phyloP scores from a whole-genome alignment of 2,888 invertebrate genomes.

The Archips crataeganus region DNA sequence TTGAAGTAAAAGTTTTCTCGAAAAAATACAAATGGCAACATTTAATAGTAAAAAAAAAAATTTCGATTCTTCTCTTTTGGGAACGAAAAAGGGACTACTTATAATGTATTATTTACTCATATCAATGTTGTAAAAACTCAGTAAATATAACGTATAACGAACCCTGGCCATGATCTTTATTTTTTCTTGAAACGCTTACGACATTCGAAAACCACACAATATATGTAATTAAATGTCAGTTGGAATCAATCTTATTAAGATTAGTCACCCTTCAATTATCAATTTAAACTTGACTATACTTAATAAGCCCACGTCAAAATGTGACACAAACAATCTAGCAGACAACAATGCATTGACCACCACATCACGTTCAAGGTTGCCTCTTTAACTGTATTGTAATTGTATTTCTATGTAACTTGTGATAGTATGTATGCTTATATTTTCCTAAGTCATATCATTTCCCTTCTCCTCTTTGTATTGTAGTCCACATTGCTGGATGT shows the following conservation, averaged over 20 bases:
- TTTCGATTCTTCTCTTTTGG: too few relatives aligned
- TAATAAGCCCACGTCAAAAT: slow-evolving; percentile 5
- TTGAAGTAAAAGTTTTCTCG: too few relatives aligned
- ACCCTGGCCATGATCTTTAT: slow-evolving; percentile 30
- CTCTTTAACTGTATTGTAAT: not conserved
- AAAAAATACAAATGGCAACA: too few relatives aligned
- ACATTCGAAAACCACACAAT: slow-evolving; percentile 24
- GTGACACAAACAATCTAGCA: not conserved
- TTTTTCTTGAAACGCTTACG: slow-evolving; percentile 25
- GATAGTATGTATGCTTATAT: not conserved
- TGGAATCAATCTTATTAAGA: slow-evolving; percentile 23
- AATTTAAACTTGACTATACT: slow-evolving; percentile 1
- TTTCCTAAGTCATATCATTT: not conserved
- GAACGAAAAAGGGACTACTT: too few relatives aligned
- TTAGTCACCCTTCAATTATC: slow-evolving; percentile 11
- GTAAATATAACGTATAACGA: not conserved
- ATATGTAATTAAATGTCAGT: slow-evolving; percentile 30
- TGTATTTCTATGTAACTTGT: not conserved
- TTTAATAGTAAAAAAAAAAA: too few relatives aligned
- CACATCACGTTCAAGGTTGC: slow-evolving; percentile 17
- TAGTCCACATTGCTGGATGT: too few relatives aligned
- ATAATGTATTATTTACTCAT: not conserved
- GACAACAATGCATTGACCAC: not conserved
- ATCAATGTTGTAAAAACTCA: not conserved
- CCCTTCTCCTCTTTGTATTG: too few relatives aligned